Evolutionary conservation across 1,140 invertebrate species (phyloP), one percentile per base, ranked within the genome.

Genomic region (Dryas iulia): DNA sequence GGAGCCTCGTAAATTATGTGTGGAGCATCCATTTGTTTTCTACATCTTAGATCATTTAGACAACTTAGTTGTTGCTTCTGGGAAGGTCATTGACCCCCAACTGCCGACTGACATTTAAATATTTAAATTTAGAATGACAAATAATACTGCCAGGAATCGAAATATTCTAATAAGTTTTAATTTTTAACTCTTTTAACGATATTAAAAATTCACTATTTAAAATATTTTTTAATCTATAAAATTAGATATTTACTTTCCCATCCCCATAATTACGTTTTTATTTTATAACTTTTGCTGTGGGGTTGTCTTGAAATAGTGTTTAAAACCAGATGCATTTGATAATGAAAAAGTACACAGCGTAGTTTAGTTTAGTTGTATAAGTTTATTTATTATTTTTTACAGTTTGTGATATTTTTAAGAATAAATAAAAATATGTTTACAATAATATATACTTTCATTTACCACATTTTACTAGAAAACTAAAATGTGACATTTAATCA

Each of bases 1-100:
- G 72, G 76, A 54, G 53, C 69, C 76, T n/a, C 88, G 78, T 69
- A 87, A 71, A 11, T 94, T 96, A 77, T 86, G 81, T 54, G 93
- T 94, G 1, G 93, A 96, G 66, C 94, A 93, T 72, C 95, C 95
- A 0, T 96, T 96, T 79, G 74, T 95, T 10, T 96, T 95, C 79
- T 94, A 94, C 76, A 94, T 96, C 25, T 77, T 94, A 12, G 94
- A 96, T 71, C 93, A 91, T 35, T 79, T 92, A 33, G 93, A 94
- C 58, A 92, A 94, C 26, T 89, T 95, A 6, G 92, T 95, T 1
- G 89, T 94, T 5, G 94, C 95, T 64, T 92, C 93, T 3, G 95
- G 95, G 60, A 94, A 94, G 78, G 76, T 94, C 23, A 89, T 85
- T 59, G 91, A 94, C 71, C 92, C 92, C 1, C 74, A 87, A 66